Conservation (phyloP, 2,113 vertebrate genomes). For the Silurus glanis region DNA sequence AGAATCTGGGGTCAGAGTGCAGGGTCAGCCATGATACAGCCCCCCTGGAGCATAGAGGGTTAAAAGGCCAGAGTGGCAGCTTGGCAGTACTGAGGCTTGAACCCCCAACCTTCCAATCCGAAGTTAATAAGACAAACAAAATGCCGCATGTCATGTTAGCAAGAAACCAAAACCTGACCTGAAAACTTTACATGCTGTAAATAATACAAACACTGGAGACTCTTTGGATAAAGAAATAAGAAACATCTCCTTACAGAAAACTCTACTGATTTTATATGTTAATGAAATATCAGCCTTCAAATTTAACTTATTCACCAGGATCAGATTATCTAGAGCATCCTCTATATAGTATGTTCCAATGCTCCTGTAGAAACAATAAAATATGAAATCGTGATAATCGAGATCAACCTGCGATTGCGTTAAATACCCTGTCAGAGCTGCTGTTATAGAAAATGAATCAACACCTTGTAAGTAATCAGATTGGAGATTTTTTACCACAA, state of each 20-base stretch:
- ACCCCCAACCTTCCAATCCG: no score
- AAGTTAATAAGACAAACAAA: no score
- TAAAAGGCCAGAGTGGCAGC: no score
- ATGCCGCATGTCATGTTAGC: neutral
- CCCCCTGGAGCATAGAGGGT: no score
- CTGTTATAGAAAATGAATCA: neutral
- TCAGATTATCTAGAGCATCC: neutral
- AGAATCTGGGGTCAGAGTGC: no score
- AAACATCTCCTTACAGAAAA: neutral
- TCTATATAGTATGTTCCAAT: neutral
- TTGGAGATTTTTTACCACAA: neutral
- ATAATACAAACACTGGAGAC: neutral
- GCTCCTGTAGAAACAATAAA: neutral
- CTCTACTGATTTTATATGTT: neutral
- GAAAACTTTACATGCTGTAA: neutral
- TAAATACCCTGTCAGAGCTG: neutral
- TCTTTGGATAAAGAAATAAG: neutral
- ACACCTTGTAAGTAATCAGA: neutral
- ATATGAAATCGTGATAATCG: neutral
- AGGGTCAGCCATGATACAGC: no score
- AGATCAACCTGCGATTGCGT: neutral
- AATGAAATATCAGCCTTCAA: neutral
- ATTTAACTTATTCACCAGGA: neutral
- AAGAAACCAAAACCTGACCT: neutral
- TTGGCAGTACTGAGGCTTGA: no score